These are phyloP conservation scores for Hylia prasina DNA, from an alignment of 2,113 vertebrate genomes.

Conservation along the genomic window DNA sequence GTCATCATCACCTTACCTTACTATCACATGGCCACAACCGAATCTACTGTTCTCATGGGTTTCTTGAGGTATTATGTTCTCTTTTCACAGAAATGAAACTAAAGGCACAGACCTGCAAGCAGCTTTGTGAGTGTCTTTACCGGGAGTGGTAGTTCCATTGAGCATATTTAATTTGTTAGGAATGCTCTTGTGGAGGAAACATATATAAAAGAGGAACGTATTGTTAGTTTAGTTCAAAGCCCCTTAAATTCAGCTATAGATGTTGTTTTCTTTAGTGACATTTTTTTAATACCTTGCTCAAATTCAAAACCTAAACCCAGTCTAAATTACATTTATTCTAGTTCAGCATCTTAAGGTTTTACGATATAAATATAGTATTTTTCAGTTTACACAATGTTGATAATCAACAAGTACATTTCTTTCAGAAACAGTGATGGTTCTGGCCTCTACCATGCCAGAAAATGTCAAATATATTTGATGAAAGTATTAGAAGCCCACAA, in stretches of 20 bases:
- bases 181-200: not conserved
- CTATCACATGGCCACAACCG: not conserved
- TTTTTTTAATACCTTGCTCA: not conserved
- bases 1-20: not conserved
- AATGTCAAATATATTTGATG: constrained; percentile 36
- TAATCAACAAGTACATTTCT: not conserved
- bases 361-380: not conserved
- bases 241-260: not conserved
- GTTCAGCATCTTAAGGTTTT: not conserved
- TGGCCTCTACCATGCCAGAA: constrained; percentile 1
- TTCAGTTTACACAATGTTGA: not conserved
- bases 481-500: constrained; percentile 58
- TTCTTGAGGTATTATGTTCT: not conserved
- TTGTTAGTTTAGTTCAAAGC: not conserved
- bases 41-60: not conserved
- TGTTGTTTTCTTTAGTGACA: not conserved
- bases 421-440: constrained; percentile 15
- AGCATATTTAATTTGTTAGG: not conserved
- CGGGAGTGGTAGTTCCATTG: rapidly evolving
- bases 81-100: not conserved
- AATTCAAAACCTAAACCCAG: not conserved
- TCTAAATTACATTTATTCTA: not conserved
- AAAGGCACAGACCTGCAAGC: not conserved
- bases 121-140: not conserved
- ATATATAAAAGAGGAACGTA: not conserved